Percentiles rank a stretch among this genome's conserved stretches.
These are phyloP conservation scores for Muscicapa adusta DNA, from an alignment of 2,113 vertebrate genomes.

Conservation along the genomic window DNA sequence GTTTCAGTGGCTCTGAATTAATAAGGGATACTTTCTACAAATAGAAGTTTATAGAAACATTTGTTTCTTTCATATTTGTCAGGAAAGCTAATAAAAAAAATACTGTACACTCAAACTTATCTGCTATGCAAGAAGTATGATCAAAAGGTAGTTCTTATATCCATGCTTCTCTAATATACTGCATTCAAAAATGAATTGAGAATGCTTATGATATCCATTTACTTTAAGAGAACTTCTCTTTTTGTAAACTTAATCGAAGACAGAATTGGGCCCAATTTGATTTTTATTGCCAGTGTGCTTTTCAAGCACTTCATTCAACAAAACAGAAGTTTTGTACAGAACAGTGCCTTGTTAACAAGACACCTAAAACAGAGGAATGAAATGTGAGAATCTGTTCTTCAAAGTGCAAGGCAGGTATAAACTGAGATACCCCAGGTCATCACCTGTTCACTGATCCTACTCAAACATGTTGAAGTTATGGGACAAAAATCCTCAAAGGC, in stretches of 20 bases:
- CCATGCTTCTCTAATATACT: not conserved
- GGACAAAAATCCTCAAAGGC: not conserved
- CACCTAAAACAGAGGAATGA: conserved; percentile 5
- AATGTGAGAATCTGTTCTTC: conserved; percentile 6
- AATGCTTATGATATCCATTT: not conserved
- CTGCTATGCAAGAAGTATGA: conserved; percentile 7
- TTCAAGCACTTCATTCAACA: not conserved
- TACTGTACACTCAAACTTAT: not conserved
- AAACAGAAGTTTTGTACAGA: not conserved
- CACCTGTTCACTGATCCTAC: not conserved
- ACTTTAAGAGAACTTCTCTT: not conserved
- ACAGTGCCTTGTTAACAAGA: conserved; percentile 8
- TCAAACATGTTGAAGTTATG: rapidly evolving
- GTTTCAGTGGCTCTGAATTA: conserved; percentile 46
- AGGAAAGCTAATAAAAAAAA: conserved; percentile 29
- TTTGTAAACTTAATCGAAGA: not conserved
- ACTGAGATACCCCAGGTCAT: not conserved
- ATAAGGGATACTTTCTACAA: conserved; percentile 50
- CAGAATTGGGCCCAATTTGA: not conserved
- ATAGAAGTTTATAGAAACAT: conserved; percentile 55
- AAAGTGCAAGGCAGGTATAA: not conserved
- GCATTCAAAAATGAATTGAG: not conserved
- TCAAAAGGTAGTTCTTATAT: conserved; percentile 26
- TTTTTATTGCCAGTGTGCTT: not conserved
- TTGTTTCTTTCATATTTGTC: conserved; percentile 49